phyloP scores from a whole-genome alignment of 1,140 invertebrate genomes.

The Aethina tumida region DNA sequence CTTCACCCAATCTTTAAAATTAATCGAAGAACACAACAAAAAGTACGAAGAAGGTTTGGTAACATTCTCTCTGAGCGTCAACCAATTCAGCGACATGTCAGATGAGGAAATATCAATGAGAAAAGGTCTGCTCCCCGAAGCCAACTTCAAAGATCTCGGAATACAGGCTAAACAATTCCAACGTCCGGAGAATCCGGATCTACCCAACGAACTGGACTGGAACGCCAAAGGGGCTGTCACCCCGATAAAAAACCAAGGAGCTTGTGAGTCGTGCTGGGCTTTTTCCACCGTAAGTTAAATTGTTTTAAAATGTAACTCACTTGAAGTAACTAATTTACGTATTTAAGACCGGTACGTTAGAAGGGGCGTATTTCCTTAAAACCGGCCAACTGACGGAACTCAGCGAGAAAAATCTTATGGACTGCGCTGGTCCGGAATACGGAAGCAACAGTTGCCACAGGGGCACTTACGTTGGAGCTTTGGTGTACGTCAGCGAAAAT shows the following conservation, averaged over 20 bases:
- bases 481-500: constrained; percentile 84
- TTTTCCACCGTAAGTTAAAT: too few relatives aligned
- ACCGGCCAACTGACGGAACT: constrained; percentile 76
- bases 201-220: too few relatives aligned
- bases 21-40: constrained; percentile 76
- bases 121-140: too few relatives aligned
- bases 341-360: constrained; percentile 81
- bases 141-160: too few relatives aligned
- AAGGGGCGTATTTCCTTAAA: constrained; percentile 88
- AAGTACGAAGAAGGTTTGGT: constrained; percentile 52
- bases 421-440: constrained; percentile 72
- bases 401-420: constrained; percentile 94
- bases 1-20: constrained; percentile 71
- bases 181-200: too few relatives aligned
- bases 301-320: too few relatives aligned
- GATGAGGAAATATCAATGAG: too few relatives aligned
- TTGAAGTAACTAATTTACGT: constrained; percentile 3
- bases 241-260: too few relatives aligned
- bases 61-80: constrained; percentile 56
- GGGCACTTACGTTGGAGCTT: constrained; percentile 85
- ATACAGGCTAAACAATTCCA: too few relatives aligned
- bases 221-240: too few relatives aligned
- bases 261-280: too few relatives aligned
- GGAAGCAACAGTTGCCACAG: constrained; percentile 94
- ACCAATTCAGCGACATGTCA: constrained; percentile 77